Evolutionary conservation across 2,797 vertebrate species (phyloP), one percentile per base, ranked within the genome.

Genomic region (Tarsius wallacei): DNA sequence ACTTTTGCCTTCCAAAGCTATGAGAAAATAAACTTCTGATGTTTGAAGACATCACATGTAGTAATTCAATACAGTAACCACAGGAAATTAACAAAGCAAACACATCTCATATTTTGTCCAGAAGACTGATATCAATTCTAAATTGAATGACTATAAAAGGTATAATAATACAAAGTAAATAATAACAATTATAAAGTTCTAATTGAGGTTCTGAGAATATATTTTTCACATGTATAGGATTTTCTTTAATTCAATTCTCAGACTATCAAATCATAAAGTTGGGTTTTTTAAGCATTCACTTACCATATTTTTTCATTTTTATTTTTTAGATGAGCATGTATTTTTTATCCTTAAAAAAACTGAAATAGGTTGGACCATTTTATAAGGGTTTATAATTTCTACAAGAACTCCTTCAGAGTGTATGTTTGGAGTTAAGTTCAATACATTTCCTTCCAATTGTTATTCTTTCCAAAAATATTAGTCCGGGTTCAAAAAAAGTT

Each of bases 271-370:
- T 63, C 42, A 42, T 42, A 42, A 73, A 76, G 12, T 59, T 33
- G 19, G 10, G 5, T 10, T 63, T 76, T 61, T 89, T 59, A n/a
- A n/a, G 77, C 51, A 28, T 68, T 59, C 21, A 51, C 15, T 49
- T 22, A 91, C 33, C 19, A 11, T 55, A 81, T 71, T 86, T 86
- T 70, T 68, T 71, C 57, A 84, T 57, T 84, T 73, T 74, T 68
- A 51, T 49, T 93, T 90, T 92, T 90, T 49, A 71, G 71, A 51
- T 86, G 49, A 89, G 42, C 22, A 68, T n/a, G 15, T 57, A 66
- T 26, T 73, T 87, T 92, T 85, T 31, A 74, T 57, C 15, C 68
- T 73, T 73, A 83, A 85, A 88, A 90, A 88, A 90, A 61, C 9
- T 84, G 83, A 90, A 88, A 61, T 8, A 61, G 19, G 19, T 28